Conservation (phyloP, 2,113 vertebrate genomes). For the Platycercus adscitus region DNA sequence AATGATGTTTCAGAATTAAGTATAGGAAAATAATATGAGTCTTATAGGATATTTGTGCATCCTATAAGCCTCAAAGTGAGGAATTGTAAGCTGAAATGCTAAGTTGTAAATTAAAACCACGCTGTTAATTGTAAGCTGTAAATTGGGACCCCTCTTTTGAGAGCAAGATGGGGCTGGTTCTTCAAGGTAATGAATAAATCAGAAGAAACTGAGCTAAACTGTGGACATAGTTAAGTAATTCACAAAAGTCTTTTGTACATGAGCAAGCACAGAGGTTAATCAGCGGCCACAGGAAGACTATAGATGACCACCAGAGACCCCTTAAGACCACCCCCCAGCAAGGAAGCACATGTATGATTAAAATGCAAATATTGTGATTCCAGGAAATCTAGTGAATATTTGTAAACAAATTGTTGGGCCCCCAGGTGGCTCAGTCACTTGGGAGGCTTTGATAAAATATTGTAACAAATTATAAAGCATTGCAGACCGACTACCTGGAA, state of each 20-base stretch:
- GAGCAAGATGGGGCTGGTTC: not conserved
- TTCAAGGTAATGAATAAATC: not conserved
- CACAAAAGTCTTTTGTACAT: not conserved
- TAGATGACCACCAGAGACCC: rapidly evolving
- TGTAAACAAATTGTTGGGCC: not conserved
- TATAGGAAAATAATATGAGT: too few species aligned
- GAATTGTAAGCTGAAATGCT: not conserved
- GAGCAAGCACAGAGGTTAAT: not conserved
- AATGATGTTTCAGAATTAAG: too few species aligned
- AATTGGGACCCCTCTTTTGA: not conserved
- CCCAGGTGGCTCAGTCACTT: not conserved
- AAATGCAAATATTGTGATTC: not conserved
- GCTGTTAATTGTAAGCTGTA: not conserved
- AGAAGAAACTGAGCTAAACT: not conserved
- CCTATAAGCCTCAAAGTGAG: too few species aligned
- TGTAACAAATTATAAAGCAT: not conserved
- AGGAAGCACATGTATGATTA: not conserved
- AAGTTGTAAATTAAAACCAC: not conserved
- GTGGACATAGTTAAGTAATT: not conserved
- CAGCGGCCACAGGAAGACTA: not conserved
- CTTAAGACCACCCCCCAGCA: not conserved
- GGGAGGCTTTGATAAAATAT: not conserved
- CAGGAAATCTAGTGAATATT: not conserved
- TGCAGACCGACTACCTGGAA: not conserved
- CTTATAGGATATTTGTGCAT: too few species aligned